Evolutionary conservation across 2,888 invertebrate genomes (phyloP).

Genomic region (Drosophila setosimentum): DNA sequence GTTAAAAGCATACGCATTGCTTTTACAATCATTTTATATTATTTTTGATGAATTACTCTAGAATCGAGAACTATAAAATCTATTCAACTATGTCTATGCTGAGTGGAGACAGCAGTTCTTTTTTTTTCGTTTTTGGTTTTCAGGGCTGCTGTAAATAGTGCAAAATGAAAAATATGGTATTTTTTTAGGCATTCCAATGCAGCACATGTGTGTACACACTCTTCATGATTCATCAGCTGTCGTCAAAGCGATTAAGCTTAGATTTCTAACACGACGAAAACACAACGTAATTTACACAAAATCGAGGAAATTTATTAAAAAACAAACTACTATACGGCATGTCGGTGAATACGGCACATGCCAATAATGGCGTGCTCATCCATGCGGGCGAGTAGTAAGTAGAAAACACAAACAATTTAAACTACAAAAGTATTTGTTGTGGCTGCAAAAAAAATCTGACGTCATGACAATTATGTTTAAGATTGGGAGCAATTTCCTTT

Average conservation of each 20-base stretch:
- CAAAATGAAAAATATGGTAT: conserved; percentile 37
- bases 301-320: conserved; percentile 29
- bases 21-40: conserved; percentile 36
- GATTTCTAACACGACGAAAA: conserved; percentile 54
- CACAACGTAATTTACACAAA: conserved; percentile 39
- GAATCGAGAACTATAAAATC: neutral
- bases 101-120: conserved; percentile 3
- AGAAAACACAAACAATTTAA: neutral
- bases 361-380: conserved; percentile 96
- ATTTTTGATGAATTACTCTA: conserved; percentile 4
- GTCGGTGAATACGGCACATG: conserved; percentile 98
- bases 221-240: conserved; percentile 73
- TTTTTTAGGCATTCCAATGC: conserved; percentile 47
- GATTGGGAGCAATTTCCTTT: too few species aligned
- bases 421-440: conserved; percentile 9
- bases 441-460: conserved; percentile 34
- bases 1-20: conserved; percentile 12
- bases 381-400: conserved; percentile 98
- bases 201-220: conserved; percentile 47
- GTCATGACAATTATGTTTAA: conserved; percentile 40
- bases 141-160: conserved; percentile 37
- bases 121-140: conserved; percentile 11
- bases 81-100: conserved; percentile 8
- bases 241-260: conserved; percentile 49
- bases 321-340: conserved; percentile 84